Percentiles rank a stretch among this genome's conserved stretches.
phyloP scores from a whole-genome alignment of 2,888 invertebrate species.

The Agrotis clavis region DNA sequence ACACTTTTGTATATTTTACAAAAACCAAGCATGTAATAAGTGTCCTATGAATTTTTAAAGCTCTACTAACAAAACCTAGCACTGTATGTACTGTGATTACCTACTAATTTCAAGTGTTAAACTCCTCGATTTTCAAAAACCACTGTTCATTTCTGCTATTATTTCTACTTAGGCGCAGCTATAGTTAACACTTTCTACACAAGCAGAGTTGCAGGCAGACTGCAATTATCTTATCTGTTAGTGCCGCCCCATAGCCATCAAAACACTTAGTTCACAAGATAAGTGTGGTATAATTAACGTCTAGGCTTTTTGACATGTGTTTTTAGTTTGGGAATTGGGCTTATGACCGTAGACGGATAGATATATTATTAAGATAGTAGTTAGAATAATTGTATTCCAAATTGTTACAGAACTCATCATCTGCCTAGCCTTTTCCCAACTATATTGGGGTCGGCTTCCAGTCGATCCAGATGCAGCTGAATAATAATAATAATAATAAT shows the following conservation, averaged over 20 bases:
- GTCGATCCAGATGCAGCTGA: no score
- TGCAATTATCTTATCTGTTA: slow-evolving; percentile 58
- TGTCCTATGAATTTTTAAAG: no score
- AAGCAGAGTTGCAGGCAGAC: slow-evolving; percentile 44
- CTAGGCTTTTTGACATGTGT: slow-evolving; percentile 8
- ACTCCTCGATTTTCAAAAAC: neutral
- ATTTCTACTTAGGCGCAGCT: slow-evolving; percentile 3
- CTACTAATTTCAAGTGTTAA: neutral
- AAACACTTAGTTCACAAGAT: slow-evolving; percentile 50
- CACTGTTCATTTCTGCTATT: neutral
- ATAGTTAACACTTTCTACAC: slow-evolving; percentile 54
- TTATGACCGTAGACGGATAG: neutral
- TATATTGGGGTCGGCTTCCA: no score
- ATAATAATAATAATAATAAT: no score
- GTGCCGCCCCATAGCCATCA: slow-evolving; percentile 31
- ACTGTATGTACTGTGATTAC: no score
- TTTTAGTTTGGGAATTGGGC: neutral
- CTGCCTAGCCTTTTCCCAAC: no score
- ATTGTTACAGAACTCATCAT: no score
- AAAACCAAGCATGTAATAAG: no score
- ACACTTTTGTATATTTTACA: no score
- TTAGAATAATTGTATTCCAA: no score
- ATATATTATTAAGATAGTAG: no score
- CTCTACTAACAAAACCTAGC: no score
- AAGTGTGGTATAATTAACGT: slow-evolving; percentile 48